Evolutionary conservation across 2,113 vertebrate species (phyloP), one percentile per base, ranked within the genome.

Genomic region (Sapajus apella): DNA sequence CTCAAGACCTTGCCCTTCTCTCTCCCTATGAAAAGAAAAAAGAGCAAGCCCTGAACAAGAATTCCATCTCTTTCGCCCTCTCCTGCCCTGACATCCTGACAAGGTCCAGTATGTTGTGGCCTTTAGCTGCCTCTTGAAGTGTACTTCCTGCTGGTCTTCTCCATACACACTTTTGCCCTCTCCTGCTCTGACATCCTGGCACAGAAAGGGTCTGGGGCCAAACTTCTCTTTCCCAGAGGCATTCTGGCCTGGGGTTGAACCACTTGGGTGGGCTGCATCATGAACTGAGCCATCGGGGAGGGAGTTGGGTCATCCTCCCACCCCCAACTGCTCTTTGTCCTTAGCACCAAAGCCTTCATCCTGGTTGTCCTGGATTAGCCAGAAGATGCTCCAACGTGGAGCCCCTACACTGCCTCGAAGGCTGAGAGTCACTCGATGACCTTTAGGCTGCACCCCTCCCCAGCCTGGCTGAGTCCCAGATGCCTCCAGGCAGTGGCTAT

Each of bases 371-470:
- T 1, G 16, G 50, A 2, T 52, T 47, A n/a, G 25, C 50, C 52
- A 77, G 25, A 10, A 21, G 50, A 66, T 32, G 14, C 43, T 30
- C 66, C 32, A 16, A 18, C 12, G 6, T 45, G 40, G 55, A 16
- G 37, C 17, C 80, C 32, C 23, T 27, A 27, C 0, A 0, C 0
- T 8, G 23, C 32, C 73, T 40, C 2, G 20, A 83, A 87, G 82
- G 47, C 27, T 45, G 47, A 87, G 30, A 52, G 12, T 16, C 47
- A 40, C 5, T n/a, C 0, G 3, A 6, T 50, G 17, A 10, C 2
- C 6, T 83, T 12, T n/a, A 27, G 43, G 45, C 64, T 35, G 3
- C 37, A 30, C 13, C 16, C 37, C 7, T 40, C 30, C 58, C 27
- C 20, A 66, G 32, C 10, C 43, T 64, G 45, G 32, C 32, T 66